Evolutionary conservation across 2,113 vertebrate species (phyloP).

Genomic region (Megalops atlanticus): DNA sequence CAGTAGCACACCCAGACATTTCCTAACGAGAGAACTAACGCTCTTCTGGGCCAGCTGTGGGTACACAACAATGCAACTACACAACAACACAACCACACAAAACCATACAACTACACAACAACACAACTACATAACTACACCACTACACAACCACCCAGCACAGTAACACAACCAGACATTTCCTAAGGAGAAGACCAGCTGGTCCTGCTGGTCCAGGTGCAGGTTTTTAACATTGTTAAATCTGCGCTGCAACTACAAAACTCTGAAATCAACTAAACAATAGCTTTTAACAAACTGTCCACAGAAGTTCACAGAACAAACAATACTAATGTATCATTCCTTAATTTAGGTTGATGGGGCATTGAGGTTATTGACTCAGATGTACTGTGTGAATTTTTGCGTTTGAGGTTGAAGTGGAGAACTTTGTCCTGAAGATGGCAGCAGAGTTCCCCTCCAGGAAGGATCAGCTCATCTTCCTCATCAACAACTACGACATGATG

Average conservation of each 20-base stretch:
- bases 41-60: not conserved
- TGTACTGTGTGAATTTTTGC: not conserved
- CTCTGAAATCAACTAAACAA: not conserved
- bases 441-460: conserved; percentile 89
- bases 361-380: no score
- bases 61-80: not conserved
- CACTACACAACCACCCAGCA: no score
- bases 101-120: not conserved
- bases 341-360: no score
- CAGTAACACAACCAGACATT: not conserved
- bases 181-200: no score
- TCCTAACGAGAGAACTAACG: not conserved
- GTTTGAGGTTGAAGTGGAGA: conserved; percentile 85
- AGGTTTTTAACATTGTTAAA: no score
- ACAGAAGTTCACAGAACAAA: not conserved
- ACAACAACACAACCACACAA: not conserved
- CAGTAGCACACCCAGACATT: not conserved
- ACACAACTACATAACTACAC: not conserved
- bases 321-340: no score
- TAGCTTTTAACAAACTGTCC: no score
- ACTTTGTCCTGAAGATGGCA: conserved; percentile 90
- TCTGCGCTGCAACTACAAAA: not conserved
- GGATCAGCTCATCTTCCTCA: conserved; percentile 93
- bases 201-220: no score
- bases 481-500: conserved; percentile 98